A percentile compares a stretch with the other conserved stretches of the same genome.
These are phyloP conservation scores for Pocillopora verrucosa DNA, from an alignment of 64 coral and sea anemone genomes.

Conservation along the genomic window DNA sequence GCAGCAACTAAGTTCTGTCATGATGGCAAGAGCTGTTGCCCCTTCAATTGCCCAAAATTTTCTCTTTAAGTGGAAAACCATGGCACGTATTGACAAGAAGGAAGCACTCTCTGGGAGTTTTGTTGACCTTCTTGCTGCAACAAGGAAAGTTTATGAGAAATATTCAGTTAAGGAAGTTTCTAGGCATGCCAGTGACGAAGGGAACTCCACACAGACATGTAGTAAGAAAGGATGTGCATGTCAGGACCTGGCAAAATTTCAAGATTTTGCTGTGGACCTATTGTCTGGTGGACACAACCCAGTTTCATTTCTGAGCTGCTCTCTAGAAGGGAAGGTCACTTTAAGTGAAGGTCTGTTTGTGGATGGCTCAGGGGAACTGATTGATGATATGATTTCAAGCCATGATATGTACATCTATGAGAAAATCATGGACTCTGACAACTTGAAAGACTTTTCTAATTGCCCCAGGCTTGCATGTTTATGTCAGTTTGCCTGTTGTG, in stretches of 20 bases:
- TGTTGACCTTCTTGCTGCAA: conserved; percentile 26
- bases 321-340: conserved; percentile 10
- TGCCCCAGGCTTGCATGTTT: conserved; percentile 31
- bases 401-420: conserved; percentile 39
- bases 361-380: conserved; percentile 18
- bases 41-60: conserved; percentile 20
- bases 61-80: conserved; percentile 7
- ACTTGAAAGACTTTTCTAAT: conserved; percentile 25
- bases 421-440: conserved; percentile 16
- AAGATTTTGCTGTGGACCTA: conserved; percentile 29
- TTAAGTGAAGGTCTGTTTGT: conserved; percentile 12
- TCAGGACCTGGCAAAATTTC: conserved; percentile 32
- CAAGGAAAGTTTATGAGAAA: conserved; percentile 20
- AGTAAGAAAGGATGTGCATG: conserved; percentile 6
- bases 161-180: conserved; percentile 7
- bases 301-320: conserved; percentile 34
- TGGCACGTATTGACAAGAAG: conserved; percentile 19
- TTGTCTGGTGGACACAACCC: conserved; percentile 20
- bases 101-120: conserved; percentile 6
- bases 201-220: not conserved
- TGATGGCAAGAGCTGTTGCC: conserved; percentile 15
- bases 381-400: conserved; percentile 22
- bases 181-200: not conserved
- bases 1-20: conserved; percentile 26
- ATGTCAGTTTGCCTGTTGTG: conserved; percentile 35